phyloP scores from a whole-genome alignment of 2,888 invertebrate genomes.

The Nasonia oneida region DNA sequence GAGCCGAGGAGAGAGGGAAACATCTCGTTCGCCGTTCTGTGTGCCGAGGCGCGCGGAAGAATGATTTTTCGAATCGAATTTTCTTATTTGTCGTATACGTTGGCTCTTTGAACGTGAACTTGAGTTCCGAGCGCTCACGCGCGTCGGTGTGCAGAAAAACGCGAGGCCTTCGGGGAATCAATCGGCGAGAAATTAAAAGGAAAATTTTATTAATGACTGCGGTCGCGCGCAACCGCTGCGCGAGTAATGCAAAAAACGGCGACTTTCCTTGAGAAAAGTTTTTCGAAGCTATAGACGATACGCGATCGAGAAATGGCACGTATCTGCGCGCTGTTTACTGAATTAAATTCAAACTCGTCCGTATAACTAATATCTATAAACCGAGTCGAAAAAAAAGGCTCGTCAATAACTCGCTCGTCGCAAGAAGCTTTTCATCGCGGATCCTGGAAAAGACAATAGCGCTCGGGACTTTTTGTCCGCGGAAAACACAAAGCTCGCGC shows the following conservation, averaged over 20 bases:
- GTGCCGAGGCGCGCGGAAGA: too few species aligned
- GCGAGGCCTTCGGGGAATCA: neutral
- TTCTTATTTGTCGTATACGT: neutral
- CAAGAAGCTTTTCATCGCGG: constrained; percentile 46
- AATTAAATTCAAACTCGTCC: too few species aligned
- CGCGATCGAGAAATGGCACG: too few species aligned
- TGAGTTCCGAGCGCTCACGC: neutral
- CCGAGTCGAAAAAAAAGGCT: neutral
- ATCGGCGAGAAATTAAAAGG: neutral
- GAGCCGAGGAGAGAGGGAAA: neutral
- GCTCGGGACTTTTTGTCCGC: constrained; percentile 19
- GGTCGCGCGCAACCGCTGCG: neutral
- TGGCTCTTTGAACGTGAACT: neutral
- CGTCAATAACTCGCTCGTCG: neutral
- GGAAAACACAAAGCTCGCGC: constrained; percentile 12
- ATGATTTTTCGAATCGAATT: too few species aligned
- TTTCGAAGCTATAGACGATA: neutral
- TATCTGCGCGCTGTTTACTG: too few species aligned
- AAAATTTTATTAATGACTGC: neutral
- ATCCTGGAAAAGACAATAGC: constrained; percentile 52
- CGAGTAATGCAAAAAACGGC: neutral
- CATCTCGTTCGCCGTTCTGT: neutral
- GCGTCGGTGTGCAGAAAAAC: neutral
- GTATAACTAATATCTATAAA: neutral
- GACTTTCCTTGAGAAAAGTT: constrained; percentile 12